Conservation (phyloP, 2,113 vertebrate species). For the Oryzias curvinotus region DNA sequence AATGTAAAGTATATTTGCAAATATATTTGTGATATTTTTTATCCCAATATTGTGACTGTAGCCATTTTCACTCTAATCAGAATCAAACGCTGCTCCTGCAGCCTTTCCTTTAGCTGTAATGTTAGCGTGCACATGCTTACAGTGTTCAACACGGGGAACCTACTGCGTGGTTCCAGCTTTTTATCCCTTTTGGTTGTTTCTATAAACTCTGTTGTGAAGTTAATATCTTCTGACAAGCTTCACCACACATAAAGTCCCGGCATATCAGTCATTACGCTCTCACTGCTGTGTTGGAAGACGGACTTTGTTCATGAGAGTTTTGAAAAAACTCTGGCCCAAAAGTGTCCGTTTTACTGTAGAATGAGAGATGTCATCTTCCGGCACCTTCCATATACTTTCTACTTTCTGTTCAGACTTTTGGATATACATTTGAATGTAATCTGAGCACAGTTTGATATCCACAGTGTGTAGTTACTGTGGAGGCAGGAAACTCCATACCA, state of each 20-base stretch:
- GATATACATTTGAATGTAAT: no score
- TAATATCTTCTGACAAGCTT: slow-evolving; percentile 17
- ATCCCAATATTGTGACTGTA: background rate
- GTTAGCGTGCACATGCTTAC: no score
- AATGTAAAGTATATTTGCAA: background rate
- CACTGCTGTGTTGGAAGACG: background rate
- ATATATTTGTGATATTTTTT: background rate
- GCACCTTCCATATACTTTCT: no score
- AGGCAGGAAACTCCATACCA: no score
- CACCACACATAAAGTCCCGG: background rate
- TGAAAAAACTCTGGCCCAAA: no score
- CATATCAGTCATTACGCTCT: background rate
- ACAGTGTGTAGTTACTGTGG: no score
- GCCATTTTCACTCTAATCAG: slow-evolving; percentile 11
- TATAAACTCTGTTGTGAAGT: slow-evolving; percentile 20
- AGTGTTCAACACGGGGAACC: no score
- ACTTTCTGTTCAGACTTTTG: no score
- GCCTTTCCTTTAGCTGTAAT: background rate
- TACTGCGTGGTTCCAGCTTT: background rate
- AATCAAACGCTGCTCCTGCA: slow-evolving; percentile 1
- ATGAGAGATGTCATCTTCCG: background rate
- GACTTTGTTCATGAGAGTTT: no score
- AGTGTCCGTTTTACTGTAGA: background rate
- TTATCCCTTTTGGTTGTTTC: background rate
- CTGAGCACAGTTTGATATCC: no score